Evolutionary conservation across 1,140 invertebrate genomes (phyloP), one percentile per base, ranked within the genome.

Genomic region (Papilio polytes): DNA sequence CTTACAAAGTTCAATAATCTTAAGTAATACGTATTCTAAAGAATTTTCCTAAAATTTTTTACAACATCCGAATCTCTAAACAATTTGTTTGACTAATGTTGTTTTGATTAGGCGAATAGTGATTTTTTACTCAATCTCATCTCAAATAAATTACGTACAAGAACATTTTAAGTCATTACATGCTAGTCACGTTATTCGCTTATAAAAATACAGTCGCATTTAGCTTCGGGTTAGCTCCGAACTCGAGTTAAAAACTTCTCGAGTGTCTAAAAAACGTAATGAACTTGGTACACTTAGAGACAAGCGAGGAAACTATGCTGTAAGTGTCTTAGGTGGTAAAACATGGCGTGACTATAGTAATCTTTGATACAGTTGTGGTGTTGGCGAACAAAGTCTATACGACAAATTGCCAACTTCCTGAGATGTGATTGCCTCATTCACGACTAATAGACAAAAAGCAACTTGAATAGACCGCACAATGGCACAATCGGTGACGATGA

Each of bases 91-190:
- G 48, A 83, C 93, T 94, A 94, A 94, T 94, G 91, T 85, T 81
- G 80, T 90, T 94, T 93, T 93, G 92, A 94, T 94, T 94, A 88
- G 87, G 82, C 85, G 84, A 90, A 91, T 91, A 93, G 91, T 76
- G 74, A 84, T 86, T 91, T 89, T 91, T 92, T 89, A 86, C 83
- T 80, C 84, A 87, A 87, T 83, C 78, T 59, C 63, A 82, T 78
- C 56, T 78, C 53, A 63, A 79, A 81, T 80, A 84, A 84, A 81
- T 82, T 82, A 81, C 56, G 63, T 46, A 22, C 63, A 79, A 81
- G 78, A 81, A 70, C 79, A 83, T 70, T 81, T 80, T 74, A 46
- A 63, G 56, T 63, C 77, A 82, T 80, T 82, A 84, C 84, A 74
- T 84, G 81, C 59, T 78, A 84, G 85, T 91, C 88, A 90, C 91